A percentile compares a stretch with the other conserved stretches of the same genome.
phyloP scores from a whole-genome alignment of 2,113 vertebrate genomes.

The Hiodon alosoides region DNA sequence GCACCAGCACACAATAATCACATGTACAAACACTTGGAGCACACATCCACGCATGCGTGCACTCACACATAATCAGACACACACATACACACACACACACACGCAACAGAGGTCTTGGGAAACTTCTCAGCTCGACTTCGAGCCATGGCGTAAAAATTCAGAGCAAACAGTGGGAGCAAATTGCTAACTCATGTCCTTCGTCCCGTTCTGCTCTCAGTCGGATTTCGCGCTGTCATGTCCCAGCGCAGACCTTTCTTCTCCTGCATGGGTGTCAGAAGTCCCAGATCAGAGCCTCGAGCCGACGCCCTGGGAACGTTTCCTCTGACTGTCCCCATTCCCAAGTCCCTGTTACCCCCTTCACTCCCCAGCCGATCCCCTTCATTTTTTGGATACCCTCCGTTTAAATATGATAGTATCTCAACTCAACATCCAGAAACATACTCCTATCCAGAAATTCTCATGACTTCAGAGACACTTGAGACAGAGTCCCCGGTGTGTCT shows the following conservation, averaged over 20 bases:
- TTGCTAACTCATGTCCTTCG: slow-evolving; percentile 52
- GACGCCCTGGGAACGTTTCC: neutral
- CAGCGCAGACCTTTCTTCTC: neutral
- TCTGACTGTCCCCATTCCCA: neutral
- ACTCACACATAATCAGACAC: neutral
- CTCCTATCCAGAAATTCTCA: too few relatives aligned
- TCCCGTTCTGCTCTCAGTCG: neutral
- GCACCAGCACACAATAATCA: neutral
- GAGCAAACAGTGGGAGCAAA: slow-evolving; percentile 66
- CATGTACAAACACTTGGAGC: neutral
- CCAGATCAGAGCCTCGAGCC: neutral
- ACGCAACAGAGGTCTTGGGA: slow-evolving; percentile 64
- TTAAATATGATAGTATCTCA: too few relatives aligned
- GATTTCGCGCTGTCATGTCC: neutral
- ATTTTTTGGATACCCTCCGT: too few relatives aligned
- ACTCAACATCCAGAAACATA: too few relatives aligned
- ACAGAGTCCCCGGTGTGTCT: too few relatives aligned
- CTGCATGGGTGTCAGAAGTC: neutral
- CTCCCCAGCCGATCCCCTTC: neutral
- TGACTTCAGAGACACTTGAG: too few relatives aligned
- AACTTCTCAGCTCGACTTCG: slow-evolving; percentile 75
- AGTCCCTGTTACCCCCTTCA: neutral
- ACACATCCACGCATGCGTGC: slow-evolving; percentile 19
- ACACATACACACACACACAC: slow-evolving; percentile 22
- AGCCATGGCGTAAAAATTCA: slow-evolving; percentile 63